Evolutionary conservation across 2,888 invertebrate species (phyloP).

Genomic region (Alviniconcha strummeri): DNA sequence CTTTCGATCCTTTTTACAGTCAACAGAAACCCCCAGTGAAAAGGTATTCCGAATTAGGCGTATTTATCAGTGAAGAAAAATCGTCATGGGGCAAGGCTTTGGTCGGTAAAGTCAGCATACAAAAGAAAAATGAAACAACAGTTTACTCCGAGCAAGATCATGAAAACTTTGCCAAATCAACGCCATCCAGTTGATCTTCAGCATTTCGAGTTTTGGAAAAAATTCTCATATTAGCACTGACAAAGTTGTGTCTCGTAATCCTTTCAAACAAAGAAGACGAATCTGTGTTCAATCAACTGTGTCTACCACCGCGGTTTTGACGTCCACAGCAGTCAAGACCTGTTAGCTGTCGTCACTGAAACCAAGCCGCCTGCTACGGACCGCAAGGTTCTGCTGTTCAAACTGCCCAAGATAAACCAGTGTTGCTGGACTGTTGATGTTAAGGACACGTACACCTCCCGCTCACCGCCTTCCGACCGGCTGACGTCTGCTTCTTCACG

Average conservation of each 20-base stretch:
- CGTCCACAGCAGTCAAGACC: not conserved
- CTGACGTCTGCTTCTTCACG: conserved; percentile 23
- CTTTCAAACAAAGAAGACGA: not conserved
- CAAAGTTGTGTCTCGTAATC: not conserved
- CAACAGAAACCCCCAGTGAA: not conserved
- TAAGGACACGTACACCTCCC: not conserved
- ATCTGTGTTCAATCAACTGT: not conserved
- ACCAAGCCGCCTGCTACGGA: not conserved
- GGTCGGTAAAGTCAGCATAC: not conserved
- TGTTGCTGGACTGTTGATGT: too few relatives aligned
- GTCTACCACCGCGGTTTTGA: not conserved
- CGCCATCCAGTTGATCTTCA: not conserved
- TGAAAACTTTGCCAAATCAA: not conserved
- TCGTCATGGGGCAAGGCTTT: not conserved
- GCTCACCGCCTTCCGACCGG: conserved; percentile 9
- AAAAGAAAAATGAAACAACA: not conserved
- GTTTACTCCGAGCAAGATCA: not conserved
- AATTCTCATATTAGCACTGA: not conserved
- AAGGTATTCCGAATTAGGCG: not conserved
- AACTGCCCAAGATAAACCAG: too few relatives aligned
- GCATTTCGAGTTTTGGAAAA: too few relatives aligned
- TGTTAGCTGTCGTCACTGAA: conserved; percentile 13
- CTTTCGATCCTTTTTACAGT: not conserved
- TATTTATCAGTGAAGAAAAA: too few relatives aligned
- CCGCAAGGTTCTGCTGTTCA: not conserved